phyloP scores from a whole-genome alignment of 2,113 vertebrate species.

The Vanacampus margaritifer region DNA sequence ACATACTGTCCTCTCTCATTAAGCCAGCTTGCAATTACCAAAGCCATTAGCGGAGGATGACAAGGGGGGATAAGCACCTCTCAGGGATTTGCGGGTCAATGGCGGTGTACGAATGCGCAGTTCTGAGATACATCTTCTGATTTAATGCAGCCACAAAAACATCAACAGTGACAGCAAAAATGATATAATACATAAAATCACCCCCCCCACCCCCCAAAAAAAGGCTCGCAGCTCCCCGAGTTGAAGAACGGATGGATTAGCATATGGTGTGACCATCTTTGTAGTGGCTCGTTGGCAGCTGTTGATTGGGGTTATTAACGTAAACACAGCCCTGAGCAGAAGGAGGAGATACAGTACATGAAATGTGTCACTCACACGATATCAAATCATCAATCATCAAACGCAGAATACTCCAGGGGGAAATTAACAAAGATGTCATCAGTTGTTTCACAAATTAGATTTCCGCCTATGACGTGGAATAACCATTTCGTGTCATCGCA shows the following conservation, averaged over 20 bases:
- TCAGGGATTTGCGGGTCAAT: neutral
- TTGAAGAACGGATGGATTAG: constrained; percentile 22
- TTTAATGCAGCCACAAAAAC: neutral
- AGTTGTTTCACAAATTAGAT: neutral
- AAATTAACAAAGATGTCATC: constrained; percentile 12
- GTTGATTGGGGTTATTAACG: constrained; percentile 25
- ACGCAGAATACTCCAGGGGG: neutral
- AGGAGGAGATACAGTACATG: constrained; percentile 10
- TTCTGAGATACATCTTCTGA: neutral
- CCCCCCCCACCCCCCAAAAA: constrained; percentile 9
- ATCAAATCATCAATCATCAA: constrained; percentile 20
- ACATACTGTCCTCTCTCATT: constrained; percentile 3
- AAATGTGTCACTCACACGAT: constrained; percentile 10
- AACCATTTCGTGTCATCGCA: constrained; percentile 1
- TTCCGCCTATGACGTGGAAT: neutral
- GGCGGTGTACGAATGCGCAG: neutral
- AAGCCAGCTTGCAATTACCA: constrained; percentile 8
- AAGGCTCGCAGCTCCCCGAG: neutral
- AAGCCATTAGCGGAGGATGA: neutral
- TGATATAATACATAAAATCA: neutral
- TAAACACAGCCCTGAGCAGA: constrained; percentile 1
- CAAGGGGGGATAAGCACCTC: neutral
- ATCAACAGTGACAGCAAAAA: neutral
- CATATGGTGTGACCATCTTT: constrained; percentile 5
- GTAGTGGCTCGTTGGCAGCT: constrained; percentile 6